Evolutionary conservation across 2,797 vertebrate genomes (phyloP), one percentile per base, ranked within the genome.

Genomic region (Lepus oiostolus): DNA sequence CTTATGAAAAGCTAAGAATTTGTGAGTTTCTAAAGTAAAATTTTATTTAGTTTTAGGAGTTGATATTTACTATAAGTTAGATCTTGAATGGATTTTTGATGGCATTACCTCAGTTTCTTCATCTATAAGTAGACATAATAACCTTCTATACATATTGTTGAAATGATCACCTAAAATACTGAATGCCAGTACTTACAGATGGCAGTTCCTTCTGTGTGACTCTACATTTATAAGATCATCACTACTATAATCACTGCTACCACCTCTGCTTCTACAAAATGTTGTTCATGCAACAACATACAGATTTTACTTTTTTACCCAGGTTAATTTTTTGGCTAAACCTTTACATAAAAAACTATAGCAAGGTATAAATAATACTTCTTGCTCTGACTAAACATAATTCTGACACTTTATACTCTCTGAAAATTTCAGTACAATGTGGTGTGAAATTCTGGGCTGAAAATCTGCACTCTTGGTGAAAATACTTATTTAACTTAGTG

Each of bases 341-440:
- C 76, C 96, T 96, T 95, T 58, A 88, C 79, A 95, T 91, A 60
- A 95, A 95, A 97, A 96, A 94, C 93, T 90, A 94, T 97, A 95
- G 72, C 94, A 96, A 97, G 96, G 96, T 97, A 96, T 97, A 97
- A 97, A 97, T 96, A 97, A 97, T 96, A 93, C 95, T 97, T 97
- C 97, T 96, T 96, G 54, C 88, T 96, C 72, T 96, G 88, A 92
- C 97, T 97, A 97, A 97, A 97, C 97, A 97, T 97, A 97, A 96
- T 96, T 91, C 62, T 96, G 92, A 97, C 95, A 97, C 97, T 97
- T 97, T 97, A 95, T 97, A 97, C 97, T 93, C 96, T 96, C 95
- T 85, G 54, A 75, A 91, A 35, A 92, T 95, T 97, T 97, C 84
- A 97, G 0, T 97, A 94, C 96, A 97, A 96, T 97, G 95, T 96